Evolutionary conservation across 1,140 invertebrate species (phyloP).

Genomic region (Magallana ariakensis): DNA sequence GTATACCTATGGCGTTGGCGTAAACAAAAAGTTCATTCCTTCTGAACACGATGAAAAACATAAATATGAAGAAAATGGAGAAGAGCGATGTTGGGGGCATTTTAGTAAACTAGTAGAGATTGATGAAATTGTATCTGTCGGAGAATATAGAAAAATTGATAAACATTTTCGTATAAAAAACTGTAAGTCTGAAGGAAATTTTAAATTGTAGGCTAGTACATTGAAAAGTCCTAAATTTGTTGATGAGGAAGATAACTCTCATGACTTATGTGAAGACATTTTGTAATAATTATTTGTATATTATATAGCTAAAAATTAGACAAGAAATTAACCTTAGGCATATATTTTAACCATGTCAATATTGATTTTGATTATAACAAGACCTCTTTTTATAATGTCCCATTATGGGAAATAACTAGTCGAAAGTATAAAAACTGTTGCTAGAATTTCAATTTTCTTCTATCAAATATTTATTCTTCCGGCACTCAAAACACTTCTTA

Average conservation of each 20-base stretch:
- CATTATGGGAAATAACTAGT: too few species aligned
- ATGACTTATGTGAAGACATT: too few species aligned
- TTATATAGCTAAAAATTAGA: too few species aligned
- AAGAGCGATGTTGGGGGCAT: background rate
- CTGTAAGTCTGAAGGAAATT: background rate
- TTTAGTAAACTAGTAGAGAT: constrained; percentile 7
- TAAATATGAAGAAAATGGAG: background rate
- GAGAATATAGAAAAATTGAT: background rate
- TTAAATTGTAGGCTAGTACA: background rate
- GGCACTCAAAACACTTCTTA: too few species aligned
- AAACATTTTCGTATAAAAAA: background rate
- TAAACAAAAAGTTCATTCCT: background rate
- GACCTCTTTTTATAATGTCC: too few species aligned
- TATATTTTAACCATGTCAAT: too few species aligned
- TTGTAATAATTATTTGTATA: too few species aligned
- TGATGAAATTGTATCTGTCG: background rate
- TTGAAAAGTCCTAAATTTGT: background rate
- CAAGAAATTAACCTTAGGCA: too few species aligned
- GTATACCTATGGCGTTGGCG: constrained; percentile 24
- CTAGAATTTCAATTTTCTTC: too few species aligned
- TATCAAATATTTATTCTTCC: too few species aligned
- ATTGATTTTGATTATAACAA: too few species aligned
- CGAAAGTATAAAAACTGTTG: too few species aligned
- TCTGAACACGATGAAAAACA: background rate
- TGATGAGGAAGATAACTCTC: background rate